These are phyloP conservation scores for Pocota personata DNA, from an alignment of 2,888 invertebrate genomes.

Conservation along the genomic window DNA sequence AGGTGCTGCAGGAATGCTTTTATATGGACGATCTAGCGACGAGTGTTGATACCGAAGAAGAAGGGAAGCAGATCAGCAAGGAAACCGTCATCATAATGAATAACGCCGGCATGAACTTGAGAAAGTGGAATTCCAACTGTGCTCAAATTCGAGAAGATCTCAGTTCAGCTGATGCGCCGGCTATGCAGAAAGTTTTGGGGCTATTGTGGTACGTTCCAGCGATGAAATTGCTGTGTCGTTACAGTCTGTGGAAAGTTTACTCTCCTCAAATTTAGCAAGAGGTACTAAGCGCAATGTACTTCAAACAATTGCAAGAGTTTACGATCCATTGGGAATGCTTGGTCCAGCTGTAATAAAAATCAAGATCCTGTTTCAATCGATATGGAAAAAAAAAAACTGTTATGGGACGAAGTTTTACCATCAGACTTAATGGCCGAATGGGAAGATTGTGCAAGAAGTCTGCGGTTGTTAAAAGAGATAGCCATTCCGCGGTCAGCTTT, in stretches of 20 bases:
- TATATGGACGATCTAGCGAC: conserved; percentile 32
- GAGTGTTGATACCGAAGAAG: background rate
- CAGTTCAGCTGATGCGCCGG: background rate
- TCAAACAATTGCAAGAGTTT: no score
- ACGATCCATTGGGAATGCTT: conserved; percentile 7
- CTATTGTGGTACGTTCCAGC: background rate
- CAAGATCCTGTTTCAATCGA: conserved; percentile 1
- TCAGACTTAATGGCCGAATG: conserved; percentile 17
- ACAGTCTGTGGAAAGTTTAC: no score
- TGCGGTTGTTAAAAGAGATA: no score
- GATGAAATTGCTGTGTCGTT: background rate
- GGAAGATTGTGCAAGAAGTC: background rate
- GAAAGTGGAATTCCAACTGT: background rate
- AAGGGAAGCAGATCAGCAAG: background rate
- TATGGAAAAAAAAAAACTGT: background rate
- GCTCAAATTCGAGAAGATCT: background rate
- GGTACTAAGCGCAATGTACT: no score
- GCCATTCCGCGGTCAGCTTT: conserved; percentile 1
- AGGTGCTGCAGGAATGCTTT: background rate
- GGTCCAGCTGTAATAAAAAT: conserved; percentile 1
- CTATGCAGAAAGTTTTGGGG: conserved; percentile 6
- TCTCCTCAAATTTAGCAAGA: no score
- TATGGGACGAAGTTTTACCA: conserved; percentile 22
- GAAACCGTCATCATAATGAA: background rate
- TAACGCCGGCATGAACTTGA: background rate